Evolutionary conservation across 1,140 invertebrate genomes (phyloP).

Genomic region (Gryon sp.): DNA sequence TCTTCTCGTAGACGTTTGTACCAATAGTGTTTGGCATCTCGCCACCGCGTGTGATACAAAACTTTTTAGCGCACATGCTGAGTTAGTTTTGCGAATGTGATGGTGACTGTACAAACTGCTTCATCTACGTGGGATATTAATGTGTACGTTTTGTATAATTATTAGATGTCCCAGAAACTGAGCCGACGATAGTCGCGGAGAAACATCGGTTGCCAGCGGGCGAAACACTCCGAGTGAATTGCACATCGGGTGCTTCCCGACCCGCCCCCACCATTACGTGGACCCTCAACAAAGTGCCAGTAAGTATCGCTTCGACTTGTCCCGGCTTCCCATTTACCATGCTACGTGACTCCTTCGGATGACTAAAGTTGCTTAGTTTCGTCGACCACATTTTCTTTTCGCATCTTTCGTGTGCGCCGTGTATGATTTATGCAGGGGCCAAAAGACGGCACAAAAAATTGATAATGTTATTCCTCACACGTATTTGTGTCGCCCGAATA

Average conservation of each 20-base stretch:
- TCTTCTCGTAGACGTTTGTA: constrained; percentile 24
- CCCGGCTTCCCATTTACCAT: constrained; percentile 18
- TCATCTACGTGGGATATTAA: constrained; percentile 49
- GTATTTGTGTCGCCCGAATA: not conserved
- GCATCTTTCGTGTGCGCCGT: constrained; percentile 3
- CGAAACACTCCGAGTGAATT: constrained; percentile 87
- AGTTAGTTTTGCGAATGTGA: constrained; percentile 20
- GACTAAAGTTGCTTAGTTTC: constrained; percentile 68
- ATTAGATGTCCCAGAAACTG: constrained; percentile 76
- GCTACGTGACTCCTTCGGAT: constrained; percentile 72
- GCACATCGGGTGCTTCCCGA: constrained; percentile 86
- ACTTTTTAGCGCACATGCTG: constrained; percentile 52
- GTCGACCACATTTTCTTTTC: constrained; percentile 31
- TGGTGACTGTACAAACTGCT: constrained; percentile 14
- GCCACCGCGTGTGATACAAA: constrained; percentile 57
- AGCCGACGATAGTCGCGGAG: constrained; percentile 72
- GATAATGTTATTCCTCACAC: not conserved
- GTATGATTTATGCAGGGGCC: constrained; percentile 47
- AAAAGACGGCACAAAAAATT: too few relatives aligned
- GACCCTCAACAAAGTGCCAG: constrained; percentile 89
- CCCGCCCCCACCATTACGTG: constrained; percentile 89
- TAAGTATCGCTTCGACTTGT: constrained; percentile 77
- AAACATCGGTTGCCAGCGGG: constrained; percentile 79
- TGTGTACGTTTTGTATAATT: constrained; percentile 67
- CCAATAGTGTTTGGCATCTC: constrained; percentile 39